phyloP scores from a whole-genome alignment of 2,113 vertebrate species.

The Ariopsis seemanni region DNA sequence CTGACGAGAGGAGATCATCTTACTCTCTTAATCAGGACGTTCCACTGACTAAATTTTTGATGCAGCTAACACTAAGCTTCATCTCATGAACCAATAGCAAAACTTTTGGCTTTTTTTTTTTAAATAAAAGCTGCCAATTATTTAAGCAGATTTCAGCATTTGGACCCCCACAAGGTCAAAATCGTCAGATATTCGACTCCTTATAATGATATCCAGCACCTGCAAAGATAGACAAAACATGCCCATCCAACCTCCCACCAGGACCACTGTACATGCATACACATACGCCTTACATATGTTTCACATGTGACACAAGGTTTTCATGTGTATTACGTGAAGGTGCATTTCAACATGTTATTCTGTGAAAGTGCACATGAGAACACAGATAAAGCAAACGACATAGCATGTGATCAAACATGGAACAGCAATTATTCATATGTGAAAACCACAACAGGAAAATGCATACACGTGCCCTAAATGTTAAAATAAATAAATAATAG shows the following conservation, averaged over 20 bases:
- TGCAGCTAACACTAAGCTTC: background rate
- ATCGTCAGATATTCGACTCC: background rate
- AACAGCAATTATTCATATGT: background rate
- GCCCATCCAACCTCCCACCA: too few relatives aligned
- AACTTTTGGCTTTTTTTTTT: background rate
- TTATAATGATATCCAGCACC: background rate
- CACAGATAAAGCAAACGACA: background rate
- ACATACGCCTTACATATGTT: background rate
- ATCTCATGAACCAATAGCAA: background rate
- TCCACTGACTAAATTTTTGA: background rate
- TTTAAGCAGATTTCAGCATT: too few relatives aligned
- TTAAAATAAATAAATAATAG: too few relatives aligned
- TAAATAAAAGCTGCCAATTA: too few relatives aligned
- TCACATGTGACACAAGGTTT: too few relatives aligned
- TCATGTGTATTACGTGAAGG: background rate
- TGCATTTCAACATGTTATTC: background rate
- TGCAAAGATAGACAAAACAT: too few relatives aligned
- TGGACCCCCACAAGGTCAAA: background rate
- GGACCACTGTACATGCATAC: background rate
- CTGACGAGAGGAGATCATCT: too few relatives aligned
- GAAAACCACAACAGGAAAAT: background rate
- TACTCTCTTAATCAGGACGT: background rate
- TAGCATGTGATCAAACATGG: background rate
- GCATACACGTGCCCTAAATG: background rate
- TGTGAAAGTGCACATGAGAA: background rate